These are phyloP conservation scores for Drosophila sproati DNA, from an alignment of 1,140 invertebrate genomes.

Conservation along the genomic window DNA sequence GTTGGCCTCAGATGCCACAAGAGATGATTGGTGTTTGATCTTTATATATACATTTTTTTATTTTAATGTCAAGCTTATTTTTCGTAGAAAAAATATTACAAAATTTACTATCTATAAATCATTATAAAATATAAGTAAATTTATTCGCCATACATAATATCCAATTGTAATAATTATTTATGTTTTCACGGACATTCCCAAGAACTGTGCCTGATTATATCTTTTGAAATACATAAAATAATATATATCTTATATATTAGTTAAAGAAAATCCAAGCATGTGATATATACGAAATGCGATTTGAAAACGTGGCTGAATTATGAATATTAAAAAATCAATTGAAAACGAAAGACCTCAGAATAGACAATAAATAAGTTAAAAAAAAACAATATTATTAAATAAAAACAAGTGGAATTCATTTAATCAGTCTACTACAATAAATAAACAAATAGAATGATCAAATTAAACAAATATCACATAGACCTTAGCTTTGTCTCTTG, in stretches of 20 bases:
- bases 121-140: too few relatives aligned
- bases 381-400: too few relatives aligned
- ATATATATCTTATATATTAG: slow-evolving; percentile 40
- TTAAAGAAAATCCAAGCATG: slow-evolving; percentile 62
- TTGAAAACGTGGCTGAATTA: slow-evolving; percentile 64
- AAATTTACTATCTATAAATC: too few relatives aligned
- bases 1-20: background rate
- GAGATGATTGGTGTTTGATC: too few relatives aligned
- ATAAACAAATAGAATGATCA: too few relatives aligned
- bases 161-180: background rate
- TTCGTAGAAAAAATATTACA: too few relatives aligned
- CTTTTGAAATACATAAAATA: background rate
- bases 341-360: background rate
- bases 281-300: slow-evolving; percentile 71
- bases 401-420: too few relatives aligned
- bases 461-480: too few relatives aligned
- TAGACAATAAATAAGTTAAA: slow-evolving; percentile 4
- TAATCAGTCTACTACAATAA: too few relatives aligned
- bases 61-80: too few relatives aligned
- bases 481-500: too few relatives aligned
- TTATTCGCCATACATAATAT: background rate
- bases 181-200: background rate
- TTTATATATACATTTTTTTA: too few relatives aligned
- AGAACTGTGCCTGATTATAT: background rate
- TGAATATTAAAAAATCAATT: slow-evolving; percentile 32